These are phyloP conservation scores for Megalops cyprinoides DNA, from an alignment of 2,797 vertebrate genomes.

Conservation along the genomic window DNA sequence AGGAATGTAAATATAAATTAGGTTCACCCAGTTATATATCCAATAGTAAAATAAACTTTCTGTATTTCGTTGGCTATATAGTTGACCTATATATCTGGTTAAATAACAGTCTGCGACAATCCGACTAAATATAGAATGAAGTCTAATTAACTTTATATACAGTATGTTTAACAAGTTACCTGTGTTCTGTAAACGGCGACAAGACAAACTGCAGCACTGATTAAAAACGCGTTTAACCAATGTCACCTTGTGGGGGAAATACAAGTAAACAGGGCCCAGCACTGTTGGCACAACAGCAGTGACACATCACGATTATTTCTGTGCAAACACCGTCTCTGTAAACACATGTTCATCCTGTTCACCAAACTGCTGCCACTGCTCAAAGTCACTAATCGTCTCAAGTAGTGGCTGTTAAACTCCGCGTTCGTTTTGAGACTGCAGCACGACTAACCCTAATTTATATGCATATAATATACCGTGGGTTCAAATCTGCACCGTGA, in stretches of 20 bases:
- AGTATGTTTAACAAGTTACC: not conserved
- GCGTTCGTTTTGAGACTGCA: too few relatives aligned
- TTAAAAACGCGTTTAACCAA: too few relatives aligned
- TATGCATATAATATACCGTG: too few relatives aligned
- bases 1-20: not conserved
- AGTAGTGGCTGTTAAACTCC: too few relatives aligned
- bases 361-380: not conserved
- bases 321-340: constrained; percentile 31
- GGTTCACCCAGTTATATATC: not conserved
- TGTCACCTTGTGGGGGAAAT: constrained; percentile 25
- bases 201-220: not conserved
- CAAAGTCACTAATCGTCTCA: not conserved
- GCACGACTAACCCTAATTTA: too few relatives aligned
- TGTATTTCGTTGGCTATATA: not conserved
- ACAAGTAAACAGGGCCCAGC: constrained; percentile 18
- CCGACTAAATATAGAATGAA: too few relatives aligned
- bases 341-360: constrained; percentile 21
- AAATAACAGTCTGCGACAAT: not conserved
- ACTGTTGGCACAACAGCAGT: constrained; percentile 30
- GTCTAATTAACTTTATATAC: not conserved
- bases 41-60: not conserved
- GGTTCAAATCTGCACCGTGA: too few relatives aligned
- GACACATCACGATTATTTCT: constrained; percentile 12
- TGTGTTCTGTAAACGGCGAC: not conserved
- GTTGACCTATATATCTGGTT: not conserved